A percentile compares a stretch with the other conserved stretches of the same genome.
Conservation (phyloP, 1,140 invertebrate genomes). For the Ptiloglossa arizonensis region DNA sequence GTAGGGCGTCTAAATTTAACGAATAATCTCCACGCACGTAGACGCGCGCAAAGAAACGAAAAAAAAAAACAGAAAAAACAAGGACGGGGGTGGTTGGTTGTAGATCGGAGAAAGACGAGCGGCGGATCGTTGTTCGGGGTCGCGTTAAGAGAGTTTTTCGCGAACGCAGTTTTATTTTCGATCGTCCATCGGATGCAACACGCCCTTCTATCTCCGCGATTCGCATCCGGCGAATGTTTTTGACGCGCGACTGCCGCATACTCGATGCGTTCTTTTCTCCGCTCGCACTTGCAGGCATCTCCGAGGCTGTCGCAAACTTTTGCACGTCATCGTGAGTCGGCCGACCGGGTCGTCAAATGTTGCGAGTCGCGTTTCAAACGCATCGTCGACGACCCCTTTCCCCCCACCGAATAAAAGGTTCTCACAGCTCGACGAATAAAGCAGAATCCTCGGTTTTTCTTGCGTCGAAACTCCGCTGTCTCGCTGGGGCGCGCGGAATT, state of each 20-base stretch:
- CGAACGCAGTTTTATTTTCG: slow-evolving; percentile 31
- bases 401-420: slow-evolving; percentile 40
- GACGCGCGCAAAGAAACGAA: no score
- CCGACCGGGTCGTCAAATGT: slow-evolving; percentile 42
- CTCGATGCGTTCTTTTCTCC: slow-evolving; percentile 44
- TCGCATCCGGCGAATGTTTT: slow-evolving; percentile 31
- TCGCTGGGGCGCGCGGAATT: no score
- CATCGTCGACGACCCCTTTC: slow-evolving; percentile 19
- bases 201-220: slow-evolving; percentile 24
- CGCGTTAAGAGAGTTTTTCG: slow-evolving; percentile 11
- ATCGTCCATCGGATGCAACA: neutral
- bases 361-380: slow-evolving; percentile 38
- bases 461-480: no score
- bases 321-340: slow-evolving; percentile 55
- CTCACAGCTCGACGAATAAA: neutral
- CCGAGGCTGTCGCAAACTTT: slow-evolving; percentile 48
- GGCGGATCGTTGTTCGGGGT: no score
- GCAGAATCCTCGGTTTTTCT: no score
- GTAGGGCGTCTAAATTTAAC: no score
- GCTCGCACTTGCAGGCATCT: slow-evolving; percentile 26
- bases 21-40: no score
- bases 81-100: no score
- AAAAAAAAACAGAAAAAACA: no score
- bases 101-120: no score
- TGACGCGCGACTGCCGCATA: slow-evolving; percentile 52